Conservation (phyloP, 1,140 invertebrate species). For the Tetramorium simillimum region DNA sequence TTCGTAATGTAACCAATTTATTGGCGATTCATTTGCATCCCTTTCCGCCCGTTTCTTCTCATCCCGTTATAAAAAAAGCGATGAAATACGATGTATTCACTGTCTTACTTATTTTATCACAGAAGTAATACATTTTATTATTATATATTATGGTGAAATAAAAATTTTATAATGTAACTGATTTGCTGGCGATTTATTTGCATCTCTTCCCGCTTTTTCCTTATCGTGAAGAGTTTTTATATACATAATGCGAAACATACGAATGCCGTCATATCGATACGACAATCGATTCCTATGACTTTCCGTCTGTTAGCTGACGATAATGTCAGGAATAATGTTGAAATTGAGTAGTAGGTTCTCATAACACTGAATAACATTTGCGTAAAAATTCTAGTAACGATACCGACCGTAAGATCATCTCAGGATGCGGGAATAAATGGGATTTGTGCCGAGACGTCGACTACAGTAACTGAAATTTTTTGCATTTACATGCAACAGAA, state of each 20-base stretch:
- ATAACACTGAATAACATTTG: constrained; percentile 31
- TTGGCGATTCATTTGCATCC: constrained; percentile 21
- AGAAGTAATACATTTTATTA: constrained; percentile 80
- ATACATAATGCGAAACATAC: neutral
- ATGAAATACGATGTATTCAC: constrained; percentile 74
- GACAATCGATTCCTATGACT: constrained; percentile 34
- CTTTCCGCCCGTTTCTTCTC: neutral
- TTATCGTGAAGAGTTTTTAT: neutral
- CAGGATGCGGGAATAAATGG: constrained; percentile 47
- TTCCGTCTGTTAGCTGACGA: constrained; percentile 49
- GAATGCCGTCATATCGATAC: constrained; percentile 19
- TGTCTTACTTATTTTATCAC: constrained; percentile 84
- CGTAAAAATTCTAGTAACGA: constrained; percentile 68
- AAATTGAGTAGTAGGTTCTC: constrained; percentile 73
- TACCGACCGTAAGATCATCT: constrained; percentile 24
- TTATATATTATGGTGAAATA: constrained; percentile 80
- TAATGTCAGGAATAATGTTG: constrained; percentile 73
- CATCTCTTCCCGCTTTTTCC: neutral
- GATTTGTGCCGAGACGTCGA: neutral
- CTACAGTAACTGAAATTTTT: constrained; percentile 11
- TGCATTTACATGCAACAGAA: neutral
- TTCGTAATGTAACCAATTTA: constrained; percentile 73
- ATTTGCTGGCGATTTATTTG: constrained; percentile 19
- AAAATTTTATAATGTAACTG: constrained; percentile 77
- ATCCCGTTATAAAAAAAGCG: constrained; percentile 49